phyloP scores from a whole-genome alignment of 2,888 invertebrate species.

The Imbricaverruca yamaguchii region DNA sequence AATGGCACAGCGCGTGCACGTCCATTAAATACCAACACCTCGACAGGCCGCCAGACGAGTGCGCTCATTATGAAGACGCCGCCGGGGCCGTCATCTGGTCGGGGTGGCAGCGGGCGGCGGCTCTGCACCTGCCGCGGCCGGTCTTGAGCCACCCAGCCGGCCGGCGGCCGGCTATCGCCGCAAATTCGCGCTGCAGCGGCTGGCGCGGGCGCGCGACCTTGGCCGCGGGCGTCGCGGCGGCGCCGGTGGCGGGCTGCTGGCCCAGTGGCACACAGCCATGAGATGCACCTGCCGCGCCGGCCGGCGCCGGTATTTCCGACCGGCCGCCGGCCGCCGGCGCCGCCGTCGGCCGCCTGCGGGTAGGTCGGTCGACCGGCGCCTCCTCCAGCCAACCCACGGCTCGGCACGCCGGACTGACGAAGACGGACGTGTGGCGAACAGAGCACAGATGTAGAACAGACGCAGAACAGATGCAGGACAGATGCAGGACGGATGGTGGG shows the following conservation, averaged over 20 bases:
- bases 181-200: neutral
- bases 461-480: no score
- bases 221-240: neutral
- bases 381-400: neutral
- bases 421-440: no score
- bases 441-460: no score
- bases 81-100: no score
- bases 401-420: neutral
- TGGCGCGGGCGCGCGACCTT: conserved; percentile 3
- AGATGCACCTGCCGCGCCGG: neutral
- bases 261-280: conserved; percentile 13
- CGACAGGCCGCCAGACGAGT: no score
- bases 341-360: neutral
- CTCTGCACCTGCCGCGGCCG: no score
- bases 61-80: no score
- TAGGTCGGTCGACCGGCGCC: neutral
- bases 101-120: no score
- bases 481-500: no score
- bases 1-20: no score
- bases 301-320: neutral
- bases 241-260: neutral
- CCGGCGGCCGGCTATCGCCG: neutral
- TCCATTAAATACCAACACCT: no score
- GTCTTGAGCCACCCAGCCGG: neutral
- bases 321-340: neutral